Conservation (phyloP, 2,797 vertebrate genomes). For the Sebastes steindachneri region DNA sequence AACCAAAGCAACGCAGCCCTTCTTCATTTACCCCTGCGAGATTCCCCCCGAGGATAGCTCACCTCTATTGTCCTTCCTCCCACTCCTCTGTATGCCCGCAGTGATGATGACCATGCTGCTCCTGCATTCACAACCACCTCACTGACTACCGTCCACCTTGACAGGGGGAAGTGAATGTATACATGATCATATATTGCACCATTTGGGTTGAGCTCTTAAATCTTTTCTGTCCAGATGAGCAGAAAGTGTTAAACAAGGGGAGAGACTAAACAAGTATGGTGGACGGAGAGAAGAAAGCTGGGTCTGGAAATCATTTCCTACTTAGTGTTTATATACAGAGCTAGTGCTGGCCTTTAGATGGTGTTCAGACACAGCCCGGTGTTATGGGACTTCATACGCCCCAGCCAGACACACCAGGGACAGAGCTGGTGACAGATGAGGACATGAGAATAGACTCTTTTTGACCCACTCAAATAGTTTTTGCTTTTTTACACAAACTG, state of each 20-base stretch:
- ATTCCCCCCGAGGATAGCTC: conserved; percentile 72
- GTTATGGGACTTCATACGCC: conserved; percentile 49
- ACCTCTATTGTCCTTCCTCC: conserved; percentile 76
- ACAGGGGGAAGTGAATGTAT: conserved; percentile 22
- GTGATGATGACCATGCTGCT: conserved; percentile 69
- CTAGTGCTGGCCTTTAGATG: conserved; percentile 57
- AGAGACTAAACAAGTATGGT: conserved; percentile 42
- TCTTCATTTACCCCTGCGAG: conserved; percentile 72
- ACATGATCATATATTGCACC: conserved; percentile 5
- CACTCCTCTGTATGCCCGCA: conserved; percentile 63
- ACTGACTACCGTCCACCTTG: conserved; percentile 45
- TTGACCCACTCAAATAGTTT: conserved; percentile 35
- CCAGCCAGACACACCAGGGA: conserved; percentile 42
- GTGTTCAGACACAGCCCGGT: conserved; percentile 46
- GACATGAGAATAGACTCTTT: conserved; percentile 42
- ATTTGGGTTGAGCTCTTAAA: conserved; percentile 16
- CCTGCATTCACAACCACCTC: conserved; percentile 57
- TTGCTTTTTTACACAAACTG: conserved; percentile 33
- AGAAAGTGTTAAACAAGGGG: conserved; percentile 31
- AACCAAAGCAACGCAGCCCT: conserved; percentile 62
- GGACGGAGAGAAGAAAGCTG: conserved; percentile 15
- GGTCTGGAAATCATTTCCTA: conserved; percentile 79
- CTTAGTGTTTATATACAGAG: conserved; percentile 70
- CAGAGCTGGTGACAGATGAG: conserved; percentile 57
- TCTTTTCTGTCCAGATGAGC: conserved; percentile 24